These are phyloP conservation scores for Spondyliosoma cantharus DNA, from an alignment of 2,797 vertebrate species.

Conservation along the genomic window DNA sequence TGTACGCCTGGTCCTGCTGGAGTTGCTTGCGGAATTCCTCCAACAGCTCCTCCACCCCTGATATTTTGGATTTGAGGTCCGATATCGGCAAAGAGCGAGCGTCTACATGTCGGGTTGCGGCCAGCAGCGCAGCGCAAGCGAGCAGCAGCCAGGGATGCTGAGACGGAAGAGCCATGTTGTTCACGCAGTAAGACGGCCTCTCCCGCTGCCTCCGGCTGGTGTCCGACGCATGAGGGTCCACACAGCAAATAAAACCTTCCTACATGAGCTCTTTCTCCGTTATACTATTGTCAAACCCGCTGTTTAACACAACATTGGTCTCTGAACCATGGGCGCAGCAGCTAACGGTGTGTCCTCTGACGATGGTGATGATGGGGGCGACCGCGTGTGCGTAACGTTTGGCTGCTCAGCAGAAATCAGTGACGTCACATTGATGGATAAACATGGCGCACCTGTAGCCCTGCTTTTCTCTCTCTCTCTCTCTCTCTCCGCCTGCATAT, in stretches of 20 bases:
- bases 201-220: conserved; percentile 50
- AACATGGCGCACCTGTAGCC: conserved; percentile 43
- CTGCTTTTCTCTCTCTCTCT: not conserved
- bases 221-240: conserved; percentile 32
- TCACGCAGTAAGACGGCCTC: conserved; percentile 49
- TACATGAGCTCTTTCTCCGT: not conserved
- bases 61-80: conserved; percentile 85
- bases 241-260: not conserved
- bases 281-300: not conserved
- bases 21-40: conserved; percentile 93
- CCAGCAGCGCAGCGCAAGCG: conserved; percentile 34
- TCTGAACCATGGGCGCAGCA: not conserved
- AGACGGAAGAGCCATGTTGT: conserved; percentile 72
- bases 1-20: conserved; percentile 86
- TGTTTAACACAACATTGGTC: not conserved
- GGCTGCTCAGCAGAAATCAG: not conserved
- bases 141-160: conserved; percentile 71
- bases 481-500: not conserved
- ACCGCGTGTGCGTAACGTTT: conserved; percentile 23
- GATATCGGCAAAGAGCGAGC: conserved; percentile 78
- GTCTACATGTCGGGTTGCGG: not conserved
- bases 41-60: conserved; percentile 91
- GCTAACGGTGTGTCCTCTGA: not conserved
- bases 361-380: conserved; percentile 65
- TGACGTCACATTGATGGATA: conserved; percentile 70